phyloP scores from a whole-genome alignment of 2,113 vertebrate genomes.

The Psophia crepitans region DNA sequence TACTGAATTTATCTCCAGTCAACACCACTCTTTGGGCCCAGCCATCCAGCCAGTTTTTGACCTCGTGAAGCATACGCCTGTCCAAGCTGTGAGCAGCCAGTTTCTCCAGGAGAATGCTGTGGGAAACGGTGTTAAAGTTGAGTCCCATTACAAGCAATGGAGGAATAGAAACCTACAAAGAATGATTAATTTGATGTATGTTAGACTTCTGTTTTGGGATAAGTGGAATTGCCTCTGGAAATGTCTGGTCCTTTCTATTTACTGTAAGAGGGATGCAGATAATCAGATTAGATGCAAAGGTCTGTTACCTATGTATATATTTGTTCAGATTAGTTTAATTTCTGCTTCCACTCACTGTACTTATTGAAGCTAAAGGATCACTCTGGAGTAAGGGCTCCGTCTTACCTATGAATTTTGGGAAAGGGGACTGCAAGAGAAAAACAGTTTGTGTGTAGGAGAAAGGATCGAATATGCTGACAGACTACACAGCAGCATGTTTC shows the following conservation, averaged over 20 bases:
- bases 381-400: background rate
- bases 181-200: background rate
- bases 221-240: background rate
- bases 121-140: background rate
- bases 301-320: background rate
- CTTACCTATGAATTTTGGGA: background rate
- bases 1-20: background rate
- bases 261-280: background rate
- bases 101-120: background rate
- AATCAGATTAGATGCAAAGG: background rate
- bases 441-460: background rate
- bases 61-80: rapidly evolving
- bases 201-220: background rate
- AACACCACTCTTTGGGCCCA: background rate
- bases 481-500: background rate
- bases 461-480: background rate
- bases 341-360: background rate
- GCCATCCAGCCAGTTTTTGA: background rate
- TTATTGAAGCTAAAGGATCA: background rate
- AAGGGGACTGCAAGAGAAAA: background rate
- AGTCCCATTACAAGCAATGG: background rate
- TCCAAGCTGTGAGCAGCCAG: background rate
- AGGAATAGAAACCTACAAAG: background rate
- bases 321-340: background rate
- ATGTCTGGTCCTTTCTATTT: background rate